Percentiles rank a stretch among this genome's conserved stretches.
These are phyloP conservation scores for Lates calcarifer DNA, from an alignment of 2,113 vertebrate species.

Conservation along the genomic window DNA sequence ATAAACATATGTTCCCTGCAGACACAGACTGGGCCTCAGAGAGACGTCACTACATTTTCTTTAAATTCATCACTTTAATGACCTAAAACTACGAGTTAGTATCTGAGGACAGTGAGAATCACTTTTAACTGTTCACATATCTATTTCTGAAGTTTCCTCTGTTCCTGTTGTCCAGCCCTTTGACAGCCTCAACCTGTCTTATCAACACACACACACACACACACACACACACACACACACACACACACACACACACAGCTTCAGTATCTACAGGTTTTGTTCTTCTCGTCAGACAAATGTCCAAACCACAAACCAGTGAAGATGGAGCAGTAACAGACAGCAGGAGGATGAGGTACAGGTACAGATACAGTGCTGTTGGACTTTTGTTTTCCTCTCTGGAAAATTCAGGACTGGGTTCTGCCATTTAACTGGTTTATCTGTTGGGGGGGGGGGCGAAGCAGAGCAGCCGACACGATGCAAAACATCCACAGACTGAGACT, in stretches of 20 bases:
- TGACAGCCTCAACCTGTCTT: background rate
- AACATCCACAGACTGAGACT: background rate
- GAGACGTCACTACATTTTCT: background rate
- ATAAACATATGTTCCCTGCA: background rate
- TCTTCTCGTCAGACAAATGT: slow-evolving; percentile 10
- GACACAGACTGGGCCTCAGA: too few species aligned
- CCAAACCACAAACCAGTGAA: slow-evolving; percentile 15
- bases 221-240: slow-evolving; percentile 19
- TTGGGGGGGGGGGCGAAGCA: background rate
- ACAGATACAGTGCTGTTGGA: background rate
- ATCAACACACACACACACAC: slow-evolving; percentile 2
- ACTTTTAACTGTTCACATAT: too few species aligned
- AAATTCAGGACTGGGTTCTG: background rate
- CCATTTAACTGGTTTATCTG: background rate
- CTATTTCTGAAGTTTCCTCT: too few species aligned
- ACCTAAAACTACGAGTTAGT: background rate
- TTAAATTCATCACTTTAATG: background rate
- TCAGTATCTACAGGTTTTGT: background rate
- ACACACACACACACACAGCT: slow-evolving; percentile 12
- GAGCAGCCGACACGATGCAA: background rate
- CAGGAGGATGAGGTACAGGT: background rate
- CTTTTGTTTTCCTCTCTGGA: background rate
- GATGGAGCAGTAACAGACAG: slow-evolving; percentile 6
- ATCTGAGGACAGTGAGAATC: background rate
- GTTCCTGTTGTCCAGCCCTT: background rate